Evolutionary conservation across 37 sponge, comb jelly and placozoan species (phyloP), one percentile per base, ranked within the genome.

Genomic region (Beroe ovata): DNA sequence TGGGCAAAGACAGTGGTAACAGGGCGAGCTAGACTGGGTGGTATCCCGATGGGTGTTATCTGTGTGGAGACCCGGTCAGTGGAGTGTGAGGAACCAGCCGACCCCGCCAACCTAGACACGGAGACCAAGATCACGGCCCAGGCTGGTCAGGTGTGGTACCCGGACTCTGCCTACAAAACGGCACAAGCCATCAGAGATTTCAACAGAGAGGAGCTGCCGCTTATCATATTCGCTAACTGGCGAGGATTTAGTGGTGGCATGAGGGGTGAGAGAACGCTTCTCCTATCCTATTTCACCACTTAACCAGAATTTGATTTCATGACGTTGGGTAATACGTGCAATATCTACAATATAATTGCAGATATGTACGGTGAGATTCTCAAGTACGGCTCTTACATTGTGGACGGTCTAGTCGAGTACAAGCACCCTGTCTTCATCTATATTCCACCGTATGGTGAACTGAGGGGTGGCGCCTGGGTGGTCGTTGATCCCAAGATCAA

Each of bases 381-480:
- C 59, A 97, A 97, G 77, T 97, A 93, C 92, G 99, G 99, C 11
- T 88, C 99, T 22, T 93, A 95, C 93, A 97, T 97, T 39, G 99
- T 97, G 61, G 99, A 97, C 60, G 95, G 93, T 0, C 91, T 97
- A 59, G 71, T 94, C 30, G 93, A 38, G 19, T 97, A 94, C 90
- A 89, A 89, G 8, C 95, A 95, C 33, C 96, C 96, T 2, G 91
- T 95, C 4, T 92, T 95, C 47, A 88, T 97, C 29, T 97, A 97
- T 90, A 92, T 97, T 22, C 99, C 99, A 0, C 99, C 99, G 0
- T 91, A 93, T 29, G 99, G 99, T 29, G 99, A 97, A 69, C 90
- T 97, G 84, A 91, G 99, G 77, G 99, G 99, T 20, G 99, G 99
- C 39, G 99, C 99, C 19, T 97, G 99, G 99, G 99, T 97, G 28